Percentiles rank a stretch among this genome's conserved stretches.
Evolutionary conservation across 2,888 invertebrate genomes (phyloP).

Genomic region (Dascillus cervinus): DNA sequence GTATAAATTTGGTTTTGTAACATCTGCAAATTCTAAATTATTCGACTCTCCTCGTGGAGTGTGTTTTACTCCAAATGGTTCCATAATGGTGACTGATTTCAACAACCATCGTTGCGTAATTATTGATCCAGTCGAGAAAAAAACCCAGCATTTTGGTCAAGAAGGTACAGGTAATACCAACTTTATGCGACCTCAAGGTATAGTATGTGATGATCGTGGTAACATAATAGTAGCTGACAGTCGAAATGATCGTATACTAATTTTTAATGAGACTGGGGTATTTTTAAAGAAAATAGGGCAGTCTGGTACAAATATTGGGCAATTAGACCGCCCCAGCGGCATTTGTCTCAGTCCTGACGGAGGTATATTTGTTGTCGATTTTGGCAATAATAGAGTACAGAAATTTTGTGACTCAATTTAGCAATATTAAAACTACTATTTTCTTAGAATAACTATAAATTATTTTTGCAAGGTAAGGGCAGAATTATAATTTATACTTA

Average conservation of each 20-base stretch:
- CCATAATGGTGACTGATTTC: conserved; percentile 87
- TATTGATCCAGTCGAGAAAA: conserved; percentile 53
- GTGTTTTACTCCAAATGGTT: conserved; percentile 77
- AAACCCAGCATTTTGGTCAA: conserved; percentile 45
- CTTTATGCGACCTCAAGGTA: conserved; percentile 70
- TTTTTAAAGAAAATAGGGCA: conserved; percentile 39
- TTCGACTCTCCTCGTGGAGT: conserved; percentile 82
- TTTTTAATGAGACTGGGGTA: conserved; percentile 34
- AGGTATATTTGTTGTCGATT: conserved; percentile 47
- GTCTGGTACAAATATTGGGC: conserved; percentile 50
- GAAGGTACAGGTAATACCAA: conserved; percentile 58
- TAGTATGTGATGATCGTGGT: conserved; percentile 80
- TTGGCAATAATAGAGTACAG: conserved; percentile 48
- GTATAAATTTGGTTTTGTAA: conserved; percentile 80
- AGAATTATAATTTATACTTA: no score
- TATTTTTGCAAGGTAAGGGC: no score
- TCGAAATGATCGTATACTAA: conserved; percentile 74
- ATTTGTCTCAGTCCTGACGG: conserved; percentile 42
- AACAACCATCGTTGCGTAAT: conserved; percentile 86
- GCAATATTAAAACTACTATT: no score
- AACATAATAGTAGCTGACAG: conserved; percentile 90
- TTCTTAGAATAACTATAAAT: no score
- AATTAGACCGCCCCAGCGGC: conserved; percentile 83
- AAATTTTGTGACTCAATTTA: conserved; percentile 34
- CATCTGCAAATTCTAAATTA: conserved; percentile 52